Conservation (phyloP, 2,797 vertebrate species). For the Toxotes lorentzi region DNA sequence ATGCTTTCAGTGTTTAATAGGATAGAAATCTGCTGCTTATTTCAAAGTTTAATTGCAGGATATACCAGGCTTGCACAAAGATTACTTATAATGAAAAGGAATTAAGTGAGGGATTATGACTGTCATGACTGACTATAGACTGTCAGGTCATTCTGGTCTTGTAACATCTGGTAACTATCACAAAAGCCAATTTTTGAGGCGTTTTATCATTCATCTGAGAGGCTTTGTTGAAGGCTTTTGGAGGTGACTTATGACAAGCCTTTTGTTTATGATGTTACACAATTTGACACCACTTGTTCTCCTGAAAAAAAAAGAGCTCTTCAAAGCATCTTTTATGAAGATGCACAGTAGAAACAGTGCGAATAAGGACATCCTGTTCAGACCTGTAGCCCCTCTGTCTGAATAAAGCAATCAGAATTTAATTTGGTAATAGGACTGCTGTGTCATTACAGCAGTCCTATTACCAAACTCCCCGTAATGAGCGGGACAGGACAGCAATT, state of each 20-base stretch:
- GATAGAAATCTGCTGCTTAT: slow-evolving; percentile 32
- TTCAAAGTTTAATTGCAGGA: slow-evolving; percentile 22
- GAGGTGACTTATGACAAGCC: slow-evolving; percentile 30
- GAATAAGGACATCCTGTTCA: slow-evolving; percentile 54
- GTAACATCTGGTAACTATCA: slow-evolving; percentile 12
- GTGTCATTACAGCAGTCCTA: slow-evolving; percentile 60
- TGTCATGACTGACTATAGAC: too few species aligned
- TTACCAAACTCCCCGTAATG: slow-evolving; percentile 64
- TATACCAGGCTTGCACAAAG: slow-evolving; percentile 11
- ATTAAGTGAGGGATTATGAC: slow-evolving; percentile 8
- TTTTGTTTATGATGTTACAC: slow-evolving; percentile 50
- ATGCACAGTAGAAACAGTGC: slow-evolving; percentile 32
- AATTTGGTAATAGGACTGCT: slow-evolving; percentile 62
- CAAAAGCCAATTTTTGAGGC: slow-evolving; percentile 30
- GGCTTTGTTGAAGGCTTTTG: slow-evolving; percentile 33
- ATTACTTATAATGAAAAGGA: slow-evolving; percentile 23
- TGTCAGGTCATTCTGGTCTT: slow-evolving; percentile 29
- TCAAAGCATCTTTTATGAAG: slow-evolving; percentile 35
- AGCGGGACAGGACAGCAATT: slow-evolving; percentile 72
- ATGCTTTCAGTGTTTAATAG: slow-evolving; percentile 25
- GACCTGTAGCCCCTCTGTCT: slow-evolving; percentile 44
- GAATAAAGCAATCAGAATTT: slow-evolving; percentile 69
- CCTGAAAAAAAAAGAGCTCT: background rate
- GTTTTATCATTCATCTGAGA: slow-evolving; percentile 35
- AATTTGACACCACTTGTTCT: slow-evolving; percentile 44